Evolutionary conservation across 2,113 vertebrate genomes (phyloP), one percentile per base, ranked within the genome.

Genomic region (Gobiocypris rarus): DNA sequence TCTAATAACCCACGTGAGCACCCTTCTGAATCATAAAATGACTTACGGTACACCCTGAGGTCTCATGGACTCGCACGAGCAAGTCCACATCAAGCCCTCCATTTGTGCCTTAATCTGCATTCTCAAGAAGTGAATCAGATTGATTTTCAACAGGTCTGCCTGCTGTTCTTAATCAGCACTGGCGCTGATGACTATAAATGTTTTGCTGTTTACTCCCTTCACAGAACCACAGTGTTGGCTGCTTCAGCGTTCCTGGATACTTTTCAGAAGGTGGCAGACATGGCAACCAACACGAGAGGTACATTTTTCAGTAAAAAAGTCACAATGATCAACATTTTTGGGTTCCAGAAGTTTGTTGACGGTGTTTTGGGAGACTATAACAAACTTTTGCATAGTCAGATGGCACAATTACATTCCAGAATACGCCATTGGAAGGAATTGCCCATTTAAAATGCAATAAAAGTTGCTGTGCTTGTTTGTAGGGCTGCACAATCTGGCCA

Each of bases 221-320:
- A 61, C 92, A 99, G 98, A 95, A 98, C 98, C 84, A 99, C 98
- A 0, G 96, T 98, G 92, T 94, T 99, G 94, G 97, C 97, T 45
- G 95, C 97, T 2, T 96, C 97, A 82, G 97, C 98, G 88, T 99
- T 99, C 93, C 91, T 99, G 88, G 98, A 99, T 91, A 97, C 98
- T 91, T 99, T 99, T 95, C 98, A 99, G 94, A 99, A 99, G 94
- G 97, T 99, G 93, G 98, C 98, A 0, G 98, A 99, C 91, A 97
- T 99, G 96, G 98, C 98, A 67, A 99, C 98, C 93, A 99, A 96
- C 94, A 97, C 98, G 9, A 93, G 97, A 97, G 98, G 98, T 99
- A 93, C 92, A 94, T 71, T 41, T 14, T 31, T 10, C 5, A 80
- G 54, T 61, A 19, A 26, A 59, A 63, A 3, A 19, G 14, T 50